Conservation (phyloP, 1,140 invertebrate species). For the Manduca sexta region DNA sequence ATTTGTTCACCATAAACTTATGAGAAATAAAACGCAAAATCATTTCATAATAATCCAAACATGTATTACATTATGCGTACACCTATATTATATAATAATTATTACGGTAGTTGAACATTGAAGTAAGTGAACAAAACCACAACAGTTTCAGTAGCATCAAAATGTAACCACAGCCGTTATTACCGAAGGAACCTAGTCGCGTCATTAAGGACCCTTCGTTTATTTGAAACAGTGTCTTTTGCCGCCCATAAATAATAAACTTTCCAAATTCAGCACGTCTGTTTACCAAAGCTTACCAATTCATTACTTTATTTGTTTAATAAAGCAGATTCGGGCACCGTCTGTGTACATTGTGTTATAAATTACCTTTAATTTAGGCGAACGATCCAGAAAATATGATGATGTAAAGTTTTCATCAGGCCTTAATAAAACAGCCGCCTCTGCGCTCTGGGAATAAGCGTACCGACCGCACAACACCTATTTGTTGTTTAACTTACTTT, state of each 20-base stretch:
- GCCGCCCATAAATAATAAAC: slow-evolving; percentile 47
- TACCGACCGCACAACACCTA: slow-evolving; percentile 28
- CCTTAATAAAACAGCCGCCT: slow-evolving; percentile 38
- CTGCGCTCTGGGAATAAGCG: slow-evolving; percentile 18
- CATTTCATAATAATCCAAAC: too few species aligned
- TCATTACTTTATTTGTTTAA: slow-evolving; percentile 66
- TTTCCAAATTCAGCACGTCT: slow-evolving; percentile 46
- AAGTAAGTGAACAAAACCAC: too few species aligned
- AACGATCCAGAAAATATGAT: slow-evolving; percentile 65
- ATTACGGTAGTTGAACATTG: too few species aligned
- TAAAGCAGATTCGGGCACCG: slow-evolving; percentile 47
- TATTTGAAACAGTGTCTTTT: slow-evolving; percentile 24
- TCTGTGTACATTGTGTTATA: slow-evolving; percentile 58
- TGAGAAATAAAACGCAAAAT: too few species aligned
- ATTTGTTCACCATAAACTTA: too few species aligned
- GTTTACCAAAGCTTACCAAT: slow-evolving; percentile 50
- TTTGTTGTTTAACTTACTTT: slow-evolving; percentile 12
- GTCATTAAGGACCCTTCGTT: slow-evolving; percentile 14
- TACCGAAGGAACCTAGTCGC: too few species aligned
- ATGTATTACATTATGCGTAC: too few species aligned
- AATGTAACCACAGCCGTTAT: too few species aligned
- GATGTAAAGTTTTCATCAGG: slow-evolving; percentile 62
- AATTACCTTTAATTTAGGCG: slow-evolving; percentile 67
- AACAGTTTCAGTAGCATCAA: too few species aligned
- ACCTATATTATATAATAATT: too few species aligned